phyloP scores from a whole-genome alignment of 2,113 vertebrate genomes.

The Atherinomorus stipes region DNA sequence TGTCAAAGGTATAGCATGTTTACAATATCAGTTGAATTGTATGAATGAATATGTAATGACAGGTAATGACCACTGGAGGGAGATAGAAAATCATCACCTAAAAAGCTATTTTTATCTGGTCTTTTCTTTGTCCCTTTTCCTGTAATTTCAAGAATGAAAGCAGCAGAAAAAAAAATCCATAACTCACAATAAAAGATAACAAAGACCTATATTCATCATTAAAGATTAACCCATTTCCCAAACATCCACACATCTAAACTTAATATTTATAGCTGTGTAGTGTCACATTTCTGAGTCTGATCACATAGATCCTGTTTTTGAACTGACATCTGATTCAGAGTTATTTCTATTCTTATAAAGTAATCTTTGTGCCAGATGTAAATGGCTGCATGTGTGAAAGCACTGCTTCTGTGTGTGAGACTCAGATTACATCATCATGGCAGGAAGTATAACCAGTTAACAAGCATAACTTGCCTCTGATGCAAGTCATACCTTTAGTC shows the following conservation, averaged over 20 bases:
- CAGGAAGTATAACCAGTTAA: slow-evolving; percentile 14
- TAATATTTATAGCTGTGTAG: too few species aligned
- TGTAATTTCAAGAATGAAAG: not conserved
- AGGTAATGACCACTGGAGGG: slow-evolving; percentile 39
- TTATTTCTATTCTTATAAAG: too few species aligned
- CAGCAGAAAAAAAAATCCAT: too few species aligned
- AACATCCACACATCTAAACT: too few species aligned
- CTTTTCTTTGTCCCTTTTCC: not conserved
- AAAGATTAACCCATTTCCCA: too few species aligned
- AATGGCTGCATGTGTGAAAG: not conserved
- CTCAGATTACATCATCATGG: slow-evolving; percentile 19
- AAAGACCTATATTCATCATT: too few species aligned
- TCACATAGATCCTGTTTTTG: too few species aligned
- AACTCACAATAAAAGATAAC: too few species aligned
- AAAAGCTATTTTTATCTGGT: not conserved
- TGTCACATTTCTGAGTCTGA: too few species aligned
- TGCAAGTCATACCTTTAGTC: slow-evolving; percentile 21
- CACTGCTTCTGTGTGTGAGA: not conserved
- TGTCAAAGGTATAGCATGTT: not conserved
- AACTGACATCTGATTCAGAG: too few species aligned
- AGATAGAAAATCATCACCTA: slow-evolving; percentile 9
- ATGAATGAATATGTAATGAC: slow-evolving; percentile 24
- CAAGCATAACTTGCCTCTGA: slow-evolving; percentile 26
- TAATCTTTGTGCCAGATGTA: not conserved
- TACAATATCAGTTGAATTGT: not conserved